Evolutionary conservation across 1,140 invertebrate species (phyloP).

Genomic region (Bombus confusus): DNA sequence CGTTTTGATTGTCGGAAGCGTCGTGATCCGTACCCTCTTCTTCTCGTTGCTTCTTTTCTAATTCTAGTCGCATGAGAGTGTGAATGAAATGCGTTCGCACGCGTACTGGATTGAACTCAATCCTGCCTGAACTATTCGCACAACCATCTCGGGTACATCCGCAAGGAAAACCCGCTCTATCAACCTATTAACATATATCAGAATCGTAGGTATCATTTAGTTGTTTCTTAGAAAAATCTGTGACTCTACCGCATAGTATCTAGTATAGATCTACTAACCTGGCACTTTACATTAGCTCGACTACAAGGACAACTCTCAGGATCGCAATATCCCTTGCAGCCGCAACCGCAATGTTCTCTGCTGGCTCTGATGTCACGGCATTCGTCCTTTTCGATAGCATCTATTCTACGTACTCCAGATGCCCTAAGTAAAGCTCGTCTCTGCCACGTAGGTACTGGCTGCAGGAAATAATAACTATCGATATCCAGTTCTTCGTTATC

Average conservation of each 20-base stretch:
- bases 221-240: background rate
- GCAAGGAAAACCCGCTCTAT: slow-evolving; percentile 97
- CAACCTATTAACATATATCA: slow-evolving; percentile 85
- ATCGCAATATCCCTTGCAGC: slow-evolving; percentile 97
- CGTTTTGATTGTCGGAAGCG: slow-evolving; percentile 63
- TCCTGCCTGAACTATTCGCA: slow-evolving; percentile 94
- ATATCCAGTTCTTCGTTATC: slow-evolving; percentile 93
- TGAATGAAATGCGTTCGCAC: slow-evolving; percentile 99
- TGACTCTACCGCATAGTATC: too few relatives aligned
- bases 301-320: slow-evolving; percentile 97
- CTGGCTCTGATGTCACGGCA: slow-evolving; percentile 96
- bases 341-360: slow-evolving; percentile 97
- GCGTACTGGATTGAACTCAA: slow-evolving; percentile 97
- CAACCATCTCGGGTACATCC: slow-evolving; percentile 97
- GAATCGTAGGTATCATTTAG: too few relatives aligned
- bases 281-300: slow-evolving; percentile 97
- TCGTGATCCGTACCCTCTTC: slow-evolving; percentile 67
- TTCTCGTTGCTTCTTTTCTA: slow-evolving; percentile 91
- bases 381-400: slow-evolving; percentile 96
- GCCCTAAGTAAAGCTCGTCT: slow-evolving; percentile 92
- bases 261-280: slow-evolving; percentile 81
- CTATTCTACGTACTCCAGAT: slow-evolving; percentile 96
- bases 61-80: slow-evolving; percentile 96
- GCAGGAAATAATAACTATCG: slow-evolving; percentile 96
- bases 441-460: slow-evolving; percentile 96